A percentile compares a stretch with the other conserved stretches of the same genome.
These are phyloP conservation scores for Notiomystis cincta DNA, from an alignment of 2,113 vertebrate species.

Conservation along the genomic window DNA sequence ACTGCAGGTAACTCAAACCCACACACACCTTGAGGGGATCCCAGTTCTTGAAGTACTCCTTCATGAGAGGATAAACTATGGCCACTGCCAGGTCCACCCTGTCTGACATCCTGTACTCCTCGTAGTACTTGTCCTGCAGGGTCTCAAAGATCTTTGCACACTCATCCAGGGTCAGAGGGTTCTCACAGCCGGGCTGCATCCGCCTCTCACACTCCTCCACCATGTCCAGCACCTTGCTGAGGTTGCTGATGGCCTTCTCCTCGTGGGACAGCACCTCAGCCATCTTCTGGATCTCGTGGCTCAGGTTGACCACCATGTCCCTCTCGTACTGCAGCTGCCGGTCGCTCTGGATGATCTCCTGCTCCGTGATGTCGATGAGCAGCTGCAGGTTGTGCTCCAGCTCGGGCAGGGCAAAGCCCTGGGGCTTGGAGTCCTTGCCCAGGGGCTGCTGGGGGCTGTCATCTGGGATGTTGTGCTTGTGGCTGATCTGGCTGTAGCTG, in stretches of 20 bases:
- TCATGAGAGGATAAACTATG: constrained; percentile 90
- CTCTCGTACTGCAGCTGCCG: constrained; percentile 92
- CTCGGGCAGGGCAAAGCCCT: constrained; percentile 87
- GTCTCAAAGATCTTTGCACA: constrained; percentile 88
- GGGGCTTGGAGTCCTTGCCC: constrained; percentile 80
- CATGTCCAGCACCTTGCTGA: constrained; percentile 86
- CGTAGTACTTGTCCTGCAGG: constrained; percentile 89
- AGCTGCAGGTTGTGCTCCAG: constrained; percentile 97
- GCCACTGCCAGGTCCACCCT: constrained; percentile 88
- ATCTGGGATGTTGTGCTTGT: constrained; percentile 92
- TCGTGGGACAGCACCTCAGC: constrained; percentile 79
- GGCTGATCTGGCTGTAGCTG: constrained; percentile 96
- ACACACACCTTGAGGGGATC: constrained; percentile 86
- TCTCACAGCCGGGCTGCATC: constrained; percentile 67
- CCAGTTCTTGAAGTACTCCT: constrained; percentile 89
- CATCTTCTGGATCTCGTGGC: constrained; percentile 85
- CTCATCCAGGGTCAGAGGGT: constrained; percentile 79
- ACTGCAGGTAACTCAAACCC: background rate
- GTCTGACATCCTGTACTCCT: constrained; percentile 91
- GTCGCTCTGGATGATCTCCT: constrained; percentile 96
- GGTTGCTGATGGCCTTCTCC: constrained; percentile 79
- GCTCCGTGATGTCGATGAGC: constrained; percentile 94
- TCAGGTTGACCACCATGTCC: constrained; percentile 89
- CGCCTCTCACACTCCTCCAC: constrained; percentile 88
- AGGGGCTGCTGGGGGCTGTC: constrained; percentile 75